phyloP scores from a whole-genome alignment of 2,888 invertebrate species.

The Parnassius smintheus region DNA sequence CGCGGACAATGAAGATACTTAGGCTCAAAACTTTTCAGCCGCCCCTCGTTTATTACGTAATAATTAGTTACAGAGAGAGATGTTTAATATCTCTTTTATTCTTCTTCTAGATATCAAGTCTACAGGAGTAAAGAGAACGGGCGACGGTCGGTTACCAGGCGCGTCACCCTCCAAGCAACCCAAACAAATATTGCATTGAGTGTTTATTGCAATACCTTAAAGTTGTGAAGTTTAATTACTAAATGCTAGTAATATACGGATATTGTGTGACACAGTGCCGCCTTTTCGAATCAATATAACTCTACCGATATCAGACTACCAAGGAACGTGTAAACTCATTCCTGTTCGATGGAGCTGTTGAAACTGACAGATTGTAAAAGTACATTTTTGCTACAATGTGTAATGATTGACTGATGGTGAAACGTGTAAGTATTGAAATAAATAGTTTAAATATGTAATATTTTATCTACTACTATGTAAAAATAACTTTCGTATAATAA shows the following conservation, averaged over 20 bases:
- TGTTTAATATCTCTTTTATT: neutral
- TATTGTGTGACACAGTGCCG: constrained; percentile 3
- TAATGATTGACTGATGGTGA: constrained; percentile 41
- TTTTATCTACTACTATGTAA: constrained; percentile 49
- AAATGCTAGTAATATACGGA: constrained; percentile 27
- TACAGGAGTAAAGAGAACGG: constrained; percentile 68
- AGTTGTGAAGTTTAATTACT: constrained; percentile 9
- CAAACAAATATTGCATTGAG: constrained; percentile 70
- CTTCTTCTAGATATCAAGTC: constrained; percentile 38
- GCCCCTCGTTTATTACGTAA: no score
- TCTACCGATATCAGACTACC: constrained; percentile 21
- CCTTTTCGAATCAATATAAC: constrained; percentile 16
- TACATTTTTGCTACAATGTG: constrained; percentile 25
- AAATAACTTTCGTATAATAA: constrained; percentile 55
- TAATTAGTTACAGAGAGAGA: no score
- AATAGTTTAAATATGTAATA: constrained; percentile 44
- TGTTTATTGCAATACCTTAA: constrained; percentile 33
- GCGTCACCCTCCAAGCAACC: constrained; percentile 76
- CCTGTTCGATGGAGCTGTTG: constrained; percentile 9
- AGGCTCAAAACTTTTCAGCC: no score
- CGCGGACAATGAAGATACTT: no score
- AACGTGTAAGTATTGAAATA: constrained; percentile 40
- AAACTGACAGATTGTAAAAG: constrained; percentile 10
- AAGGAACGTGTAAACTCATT: constrained; percentile 1
- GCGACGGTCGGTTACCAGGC: constrained; percentile 69